Percentiles rank a stretch among this genome's conserved stretches.
Evolutionary conservation across 1,140 invertebrate species (phyloP).

Genomic region (Maconellicoccus hirsutus): DNA sequence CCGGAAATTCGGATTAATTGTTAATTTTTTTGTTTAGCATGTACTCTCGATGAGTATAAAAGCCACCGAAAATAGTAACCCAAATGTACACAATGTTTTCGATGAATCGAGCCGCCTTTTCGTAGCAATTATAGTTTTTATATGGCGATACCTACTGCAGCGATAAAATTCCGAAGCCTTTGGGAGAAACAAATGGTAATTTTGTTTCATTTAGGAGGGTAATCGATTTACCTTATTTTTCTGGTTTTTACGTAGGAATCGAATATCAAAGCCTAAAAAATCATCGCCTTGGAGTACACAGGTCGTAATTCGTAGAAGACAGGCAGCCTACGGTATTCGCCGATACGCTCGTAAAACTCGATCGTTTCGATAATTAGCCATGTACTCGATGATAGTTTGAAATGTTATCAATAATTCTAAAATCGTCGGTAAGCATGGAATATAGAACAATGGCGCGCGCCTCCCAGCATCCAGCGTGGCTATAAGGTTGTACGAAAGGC

Average conservation of each 20-base stretch:
- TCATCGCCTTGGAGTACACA: no score
- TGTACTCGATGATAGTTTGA: no score
- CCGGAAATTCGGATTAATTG: neutral
- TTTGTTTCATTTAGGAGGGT: neutral
- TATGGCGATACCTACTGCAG: neutral
- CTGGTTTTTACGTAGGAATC: neutral
- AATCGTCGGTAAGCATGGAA: neutral
- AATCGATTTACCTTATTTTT: neutral
- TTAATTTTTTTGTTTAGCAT: neutral
- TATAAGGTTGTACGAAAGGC: neutral
- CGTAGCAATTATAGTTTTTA: neutral
- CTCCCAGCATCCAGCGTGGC: neutral
- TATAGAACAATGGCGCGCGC: neutral
- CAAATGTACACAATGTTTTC: neutral
- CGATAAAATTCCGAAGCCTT: neutral
- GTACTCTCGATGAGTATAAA: no score
- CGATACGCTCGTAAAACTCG: no score
- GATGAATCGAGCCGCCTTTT: neutral
- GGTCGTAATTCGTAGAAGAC: no score
- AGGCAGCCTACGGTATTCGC: no score
- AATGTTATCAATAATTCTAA: no score
- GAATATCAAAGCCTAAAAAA: neutral
- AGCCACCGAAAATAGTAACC: neutral
- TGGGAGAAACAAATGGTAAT: neutral
- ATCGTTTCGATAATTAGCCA: no score